Evolutionary conservation across 2,797 vertebrate species (phyloP), one percentile per base, ranked within the genome.

Genomic region (Geotria australis): DNA sequence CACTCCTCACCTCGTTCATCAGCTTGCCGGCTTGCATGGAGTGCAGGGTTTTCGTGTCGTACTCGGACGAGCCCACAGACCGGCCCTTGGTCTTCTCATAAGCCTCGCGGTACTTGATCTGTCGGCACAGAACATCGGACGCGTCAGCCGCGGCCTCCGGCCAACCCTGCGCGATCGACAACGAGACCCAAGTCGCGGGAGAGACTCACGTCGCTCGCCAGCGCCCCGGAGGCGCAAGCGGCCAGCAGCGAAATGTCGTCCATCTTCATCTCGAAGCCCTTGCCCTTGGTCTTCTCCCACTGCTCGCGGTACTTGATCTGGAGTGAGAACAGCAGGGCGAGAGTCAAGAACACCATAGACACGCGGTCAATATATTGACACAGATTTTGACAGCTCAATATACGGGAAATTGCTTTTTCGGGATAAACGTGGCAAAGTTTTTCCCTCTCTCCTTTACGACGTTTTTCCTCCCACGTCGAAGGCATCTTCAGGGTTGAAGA

Each of bases 171-270:
- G 38, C 5, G 24, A 24, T 38, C 24, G 24, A 38, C 24, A 24
- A 5, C 38, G 5, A 24, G 24, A 38, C 2, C 24, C 24, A 24
- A 38, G 24, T 38, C 1, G 24, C 24, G 24, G 9, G 15, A 9
- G 64, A 59, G 38, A 73, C 83, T 84, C 76, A 98, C 91, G 67
- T 98, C 86, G 65, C 91, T 98, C 66, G 88, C 83, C 60, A 88
- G 82, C 67, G 77, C 81, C 58, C 79, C 79, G 60, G 89, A 95
- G 71, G 75, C 76, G 72, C 83, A 83, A 10, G 91, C 91, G 57
- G 85, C 71, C 73, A 83, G 88, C 74, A 98, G 95, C 1, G 83
- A 83, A 68, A 98, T 83, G 45, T 91, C 88, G 66, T 94, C 83
- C 75, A 68, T 78, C 66, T 80, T 86, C 70, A 98, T 77, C 67